Base-by-base conservation (phyloP, 2,888 invertebrate genomes). In the Barypeithes pellucidus region DNA sequence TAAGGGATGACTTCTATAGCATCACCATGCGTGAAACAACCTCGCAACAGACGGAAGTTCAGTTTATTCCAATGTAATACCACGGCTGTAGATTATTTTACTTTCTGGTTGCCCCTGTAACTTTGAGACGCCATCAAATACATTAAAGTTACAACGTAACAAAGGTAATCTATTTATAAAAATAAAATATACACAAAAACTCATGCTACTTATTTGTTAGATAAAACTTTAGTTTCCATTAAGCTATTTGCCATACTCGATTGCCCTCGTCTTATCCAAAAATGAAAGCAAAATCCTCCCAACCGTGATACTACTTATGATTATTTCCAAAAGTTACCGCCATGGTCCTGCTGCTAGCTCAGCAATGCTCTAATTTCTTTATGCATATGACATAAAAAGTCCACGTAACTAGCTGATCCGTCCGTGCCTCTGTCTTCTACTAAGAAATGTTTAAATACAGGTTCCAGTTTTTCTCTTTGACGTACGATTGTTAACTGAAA, bases 361-460 rank as follows among this genome's bases (percentile, higher is more conserved):
- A 98, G 91, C 80, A 97, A 87, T 79, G 91, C 90, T 75, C 98
- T 90, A 83, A 99, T 99, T 90, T 99, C 99, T 90, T 98, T 98
- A 90, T 99, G 99, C 88, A 99, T 94, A 88, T 98, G 97, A 89
- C 98, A 99, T 78, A 99, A 91, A 88, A 96, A 99, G 88, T 99
- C 99, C 14, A 99, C 97, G 87, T 99, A 99, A 72, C 97, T 97
- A 3, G 95, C 91, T 80, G 93, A 93, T 79, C 94, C 95, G 87
- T 95, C 95, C 24, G 91, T 89, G 65, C 95, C 94, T 82, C 95
- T 92, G 88, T 99, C 99, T 86, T 99, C 99, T 12, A 98, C 94
- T 77, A 99, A 90, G 90, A 97, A 98, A 88, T 98, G 97, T 77
- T 95, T 93, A 84, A 99, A 93, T 68, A 99, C 96, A 63, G 94